Percentiles rank a stretch among this genome's conserved stretches.
Evolutionary conservation across 2,113 vertebrate genomes (phyloP).

Genomic region (Eurypyga helias): DNA sequence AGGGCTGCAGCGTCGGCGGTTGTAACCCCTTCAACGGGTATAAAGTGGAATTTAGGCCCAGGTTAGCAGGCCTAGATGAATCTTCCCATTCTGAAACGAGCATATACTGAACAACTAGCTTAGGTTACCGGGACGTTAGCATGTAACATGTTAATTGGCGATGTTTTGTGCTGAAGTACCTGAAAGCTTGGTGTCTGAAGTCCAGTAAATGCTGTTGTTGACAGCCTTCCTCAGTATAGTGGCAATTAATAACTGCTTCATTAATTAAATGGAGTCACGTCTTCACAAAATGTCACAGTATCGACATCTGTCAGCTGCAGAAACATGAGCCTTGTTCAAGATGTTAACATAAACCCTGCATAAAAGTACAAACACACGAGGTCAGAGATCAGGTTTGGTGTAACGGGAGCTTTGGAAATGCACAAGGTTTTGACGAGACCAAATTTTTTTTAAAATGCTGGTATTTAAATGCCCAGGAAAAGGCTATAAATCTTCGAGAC

Average conservation of each 20-base stretch:
- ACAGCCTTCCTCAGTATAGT: too few relatives aligned
- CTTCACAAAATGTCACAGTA: fast-evolving
- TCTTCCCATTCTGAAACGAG: background rate
- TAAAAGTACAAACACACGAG: fast-evolving
- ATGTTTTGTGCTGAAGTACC: background rate
- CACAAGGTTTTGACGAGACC: fast-evolving
- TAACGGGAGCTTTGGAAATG: background rate
- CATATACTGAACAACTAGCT: fast-evolving
- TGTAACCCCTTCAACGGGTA: too few relatives aligned
- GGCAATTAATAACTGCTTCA: background rate
- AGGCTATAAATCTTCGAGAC: background rate
- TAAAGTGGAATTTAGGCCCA: background rate
- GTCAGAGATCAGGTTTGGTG: fast-evolving
- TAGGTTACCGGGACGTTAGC: fast-evolving
- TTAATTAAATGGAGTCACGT: fast-evolving
- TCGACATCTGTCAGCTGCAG: background rate
- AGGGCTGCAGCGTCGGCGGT: background rate
- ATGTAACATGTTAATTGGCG: fast-evolving
- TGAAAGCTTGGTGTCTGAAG: fast-evolving
- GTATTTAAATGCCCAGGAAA: fast-evolving
- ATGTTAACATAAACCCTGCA: fast-evolving
- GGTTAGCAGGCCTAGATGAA: background rate
- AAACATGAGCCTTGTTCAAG: fast-evolving
- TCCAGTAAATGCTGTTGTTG: fast-evolving
- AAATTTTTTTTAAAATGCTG: fast-evolving